phyloP scores from a whole-genome alignment of 2,888 invertebrate species.

The Phytoseiulus persimilis region DNA sequence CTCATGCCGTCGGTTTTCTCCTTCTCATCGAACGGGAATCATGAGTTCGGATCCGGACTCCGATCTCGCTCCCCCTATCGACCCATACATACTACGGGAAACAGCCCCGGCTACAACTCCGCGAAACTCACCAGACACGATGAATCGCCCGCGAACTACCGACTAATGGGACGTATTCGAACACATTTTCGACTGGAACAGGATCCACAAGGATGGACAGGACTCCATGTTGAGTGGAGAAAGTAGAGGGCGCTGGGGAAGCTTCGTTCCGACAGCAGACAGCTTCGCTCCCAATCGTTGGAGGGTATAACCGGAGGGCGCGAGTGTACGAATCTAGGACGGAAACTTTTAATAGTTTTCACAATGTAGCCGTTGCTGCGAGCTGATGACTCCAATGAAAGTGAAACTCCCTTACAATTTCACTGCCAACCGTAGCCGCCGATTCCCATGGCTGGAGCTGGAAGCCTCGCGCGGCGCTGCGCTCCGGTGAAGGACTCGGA shows the following conservation, averaged over 20 bases:
- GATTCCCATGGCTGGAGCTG: no score
- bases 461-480: no score
- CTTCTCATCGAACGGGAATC: no score
- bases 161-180: not conserved
- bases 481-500: no score
- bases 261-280: constrained; percentile 6
- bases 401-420: not conserved
- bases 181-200: not conserved
- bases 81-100: no score
- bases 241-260: constrained; percentile 31
- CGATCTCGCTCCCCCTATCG: no score
- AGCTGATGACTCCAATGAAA: not conserved
- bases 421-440: not conserved
- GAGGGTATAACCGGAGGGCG: not conserved
- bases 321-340: not conserved
- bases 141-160: not conserved
- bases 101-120: no score
- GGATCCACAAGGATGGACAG: constrained; percentile 14
- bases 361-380: not conserved
- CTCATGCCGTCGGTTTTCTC: no score
- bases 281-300: not conserved
- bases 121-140: not conserved
- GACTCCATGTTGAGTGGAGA: constrained; percentile 30
- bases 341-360: not conserved
- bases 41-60: no score